These are phyloP conservation scores for Nothocercus julius DNA, from an alignment of 2,113 vertebrate genomes.

Conservation along the genomic window DNA sequence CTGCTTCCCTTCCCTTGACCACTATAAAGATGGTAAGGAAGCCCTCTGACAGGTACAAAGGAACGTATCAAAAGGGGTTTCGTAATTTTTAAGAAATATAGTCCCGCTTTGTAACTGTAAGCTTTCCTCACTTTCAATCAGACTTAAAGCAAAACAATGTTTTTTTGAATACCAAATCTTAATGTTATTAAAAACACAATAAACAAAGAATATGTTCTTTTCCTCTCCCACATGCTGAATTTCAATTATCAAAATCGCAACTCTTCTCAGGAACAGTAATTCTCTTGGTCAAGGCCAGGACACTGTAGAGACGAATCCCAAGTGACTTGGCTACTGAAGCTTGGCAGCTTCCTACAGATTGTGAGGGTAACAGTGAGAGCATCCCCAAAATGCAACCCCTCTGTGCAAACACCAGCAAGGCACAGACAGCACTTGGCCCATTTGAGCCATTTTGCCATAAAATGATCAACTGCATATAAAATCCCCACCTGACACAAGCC, in stretches of 20 bases:
- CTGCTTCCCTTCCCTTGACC: neutral
- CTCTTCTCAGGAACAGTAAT: neutral
- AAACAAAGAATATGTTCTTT: neutral
- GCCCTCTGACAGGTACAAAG: neutral
- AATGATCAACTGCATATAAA: fast-evolving
- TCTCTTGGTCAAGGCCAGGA: neutral
- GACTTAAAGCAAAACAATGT: neutral
- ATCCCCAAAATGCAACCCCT: neutral
- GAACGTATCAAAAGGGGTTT: neutral
- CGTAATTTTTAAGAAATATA: neutral
- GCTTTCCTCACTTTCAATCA: neutral
- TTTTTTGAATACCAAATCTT: neutral
- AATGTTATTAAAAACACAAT: neutral
- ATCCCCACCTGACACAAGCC: neutral
- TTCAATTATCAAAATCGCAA: neutral
- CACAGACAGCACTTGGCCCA: fast-evolving
- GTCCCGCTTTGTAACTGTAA: neutral
- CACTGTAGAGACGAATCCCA: neutral
- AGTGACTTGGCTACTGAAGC: neutral
- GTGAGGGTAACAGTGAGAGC: fast-evolving
- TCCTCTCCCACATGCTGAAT: neutral
- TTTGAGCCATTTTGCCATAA: neutral
- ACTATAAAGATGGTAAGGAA: neutral
- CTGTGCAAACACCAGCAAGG: neutral
- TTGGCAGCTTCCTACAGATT: neutral